A percentile compares a stretch with the other conserved stretches of the same genome.
Conservation (phyloP, 2,888 invertebrate genomes). For the Tridacna gigas region DNA sequence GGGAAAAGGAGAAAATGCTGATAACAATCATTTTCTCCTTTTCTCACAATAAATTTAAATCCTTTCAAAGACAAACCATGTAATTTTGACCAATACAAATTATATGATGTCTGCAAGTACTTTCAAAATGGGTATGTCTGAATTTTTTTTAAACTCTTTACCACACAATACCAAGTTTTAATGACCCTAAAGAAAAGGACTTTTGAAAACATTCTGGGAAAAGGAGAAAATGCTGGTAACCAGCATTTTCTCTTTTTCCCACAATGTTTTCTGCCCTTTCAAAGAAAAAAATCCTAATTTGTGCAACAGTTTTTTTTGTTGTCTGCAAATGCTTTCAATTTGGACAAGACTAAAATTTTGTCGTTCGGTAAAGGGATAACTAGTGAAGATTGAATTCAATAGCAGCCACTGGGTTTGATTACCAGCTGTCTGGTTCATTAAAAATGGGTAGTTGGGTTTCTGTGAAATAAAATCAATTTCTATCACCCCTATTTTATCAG, state of each 20-base stretch:
- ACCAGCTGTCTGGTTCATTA: neutral
- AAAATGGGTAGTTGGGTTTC: neutral
- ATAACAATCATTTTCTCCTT: neutral
- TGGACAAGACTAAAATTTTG: neutral
- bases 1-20: neutral
- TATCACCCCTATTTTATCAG: conserved; percentile 9
- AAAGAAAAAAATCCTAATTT: neutral
- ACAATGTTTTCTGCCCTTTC: neutral
- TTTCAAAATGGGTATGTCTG: neutral
- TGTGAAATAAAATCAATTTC: neutral
- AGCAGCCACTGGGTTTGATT: neutral
- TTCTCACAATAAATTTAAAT: neutral
- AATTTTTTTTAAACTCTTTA: neutral
- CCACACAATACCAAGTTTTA: neutral
- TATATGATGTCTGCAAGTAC: neutral
- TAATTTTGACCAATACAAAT: neutral
- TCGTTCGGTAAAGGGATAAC: too few relatives aligned
- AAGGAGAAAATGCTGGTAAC: neutral
- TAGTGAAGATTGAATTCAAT: too few relatives aligned
- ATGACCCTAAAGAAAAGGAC: neutral
- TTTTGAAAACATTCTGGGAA: conserved; percentile 3
- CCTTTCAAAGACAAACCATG: neutral
- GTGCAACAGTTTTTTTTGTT: neutral
- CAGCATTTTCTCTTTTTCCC: neutral
- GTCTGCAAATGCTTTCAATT: neutral